A percentile compares a stretch with the other conserved stretches of the same genome.
phyloP scores from a whole-genome alignment of 2,888 invertebrate species.

The Glyphotaelius pellucidus region DNA sequence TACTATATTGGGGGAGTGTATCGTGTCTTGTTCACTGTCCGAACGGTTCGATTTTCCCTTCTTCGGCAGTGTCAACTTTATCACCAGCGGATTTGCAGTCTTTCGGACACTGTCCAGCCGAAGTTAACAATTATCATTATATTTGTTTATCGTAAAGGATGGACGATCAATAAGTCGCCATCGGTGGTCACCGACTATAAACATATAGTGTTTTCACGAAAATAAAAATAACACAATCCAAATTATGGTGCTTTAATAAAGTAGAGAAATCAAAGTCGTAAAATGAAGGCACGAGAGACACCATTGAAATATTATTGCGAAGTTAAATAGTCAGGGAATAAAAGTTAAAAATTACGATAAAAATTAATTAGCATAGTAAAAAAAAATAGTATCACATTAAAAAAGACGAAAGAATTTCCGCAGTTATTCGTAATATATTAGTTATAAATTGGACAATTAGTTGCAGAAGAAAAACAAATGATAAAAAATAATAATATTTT shows the following conservation, averaged over 20 bases:
- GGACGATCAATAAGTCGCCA: not conserved
- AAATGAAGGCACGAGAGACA: not conserved
- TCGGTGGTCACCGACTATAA: not conserved
- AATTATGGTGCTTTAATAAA: not conserved
- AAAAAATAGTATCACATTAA: too few species aligned
- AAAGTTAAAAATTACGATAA: too few species aligned
- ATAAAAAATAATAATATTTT: too few species aligned
- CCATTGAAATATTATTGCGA: not conserved
- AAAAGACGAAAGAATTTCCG: too few species aligned
- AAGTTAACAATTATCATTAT: not conserved
- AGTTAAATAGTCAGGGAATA: not conserved
- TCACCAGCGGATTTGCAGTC: slow-evolving; percentile 31
- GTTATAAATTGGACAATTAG: not conserved
- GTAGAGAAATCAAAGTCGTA: not conserved
- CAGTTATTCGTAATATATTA: too few species aligned
- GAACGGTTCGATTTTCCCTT: slow-evolving; percentile 40
- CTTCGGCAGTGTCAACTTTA: slow-evolving; percentile 43
- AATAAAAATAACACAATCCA: not conserved
- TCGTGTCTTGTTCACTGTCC: not conserved
- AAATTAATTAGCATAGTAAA: too few species aligned
- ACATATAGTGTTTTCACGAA: not conserved
- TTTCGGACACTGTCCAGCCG: not conserved
- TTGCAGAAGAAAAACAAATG: not conserved
- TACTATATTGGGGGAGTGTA: not conserved
- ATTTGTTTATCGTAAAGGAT: not conserved